A percentile compares a stretch with the other conserved stretches of the same genome.
Conservation (phyloP, 1,140 invertebrate genomes). For the Coelopa frigida region DNA sequence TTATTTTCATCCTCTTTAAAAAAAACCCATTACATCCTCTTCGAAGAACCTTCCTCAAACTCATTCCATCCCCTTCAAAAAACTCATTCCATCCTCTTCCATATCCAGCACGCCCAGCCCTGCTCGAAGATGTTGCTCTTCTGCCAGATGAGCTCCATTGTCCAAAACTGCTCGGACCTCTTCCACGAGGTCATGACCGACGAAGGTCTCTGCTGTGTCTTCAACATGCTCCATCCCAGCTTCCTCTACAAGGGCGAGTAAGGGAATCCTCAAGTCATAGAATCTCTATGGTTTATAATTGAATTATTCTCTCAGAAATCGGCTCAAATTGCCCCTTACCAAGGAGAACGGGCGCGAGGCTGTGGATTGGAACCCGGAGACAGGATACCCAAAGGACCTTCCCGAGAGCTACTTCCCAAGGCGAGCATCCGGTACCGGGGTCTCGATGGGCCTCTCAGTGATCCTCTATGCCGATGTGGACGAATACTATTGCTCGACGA, state of each 20-base stretch:
- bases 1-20: too few relatives aligned
- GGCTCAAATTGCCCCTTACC: conserved; percentile 18
- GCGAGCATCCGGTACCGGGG: conserved; percentile 51
- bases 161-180: conserved; percentile 53
- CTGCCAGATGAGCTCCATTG: conserved; percentile 55
- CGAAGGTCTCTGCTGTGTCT: conserved; percentile 70
- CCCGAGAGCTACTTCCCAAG: conserved; percentile 28
- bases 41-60: too few relatives aligned
- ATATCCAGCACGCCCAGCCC: conserved; percentile 5
- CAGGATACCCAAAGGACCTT: conserved; percentile 47
- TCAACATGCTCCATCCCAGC: conserved; percentile 61
- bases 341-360: conserved; percentile 23
- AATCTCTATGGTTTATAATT: background rate
- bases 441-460: conserved; percentile 60
- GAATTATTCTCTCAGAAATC: background rate
- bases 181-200: conserved; percentile 67
- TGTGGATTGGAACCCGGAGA: conserved; percentile 69
- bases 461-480: conserved; percentile 59
- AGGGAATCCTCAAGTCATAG: background rate
- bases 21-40: too few relatives aligned
- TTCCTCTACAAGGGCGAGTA: conserved; percentile 45
- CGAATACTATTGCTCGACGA: conserved; percentile 71
- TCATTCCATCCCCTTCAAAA: too few relatives aligned
- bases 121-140: conserved; percentile 5
- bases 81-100: too few relatives aligned